Base-by-base conservation (phyloP, 2,113 vertebrate species). In the Poecilia latipinna region DNA sequence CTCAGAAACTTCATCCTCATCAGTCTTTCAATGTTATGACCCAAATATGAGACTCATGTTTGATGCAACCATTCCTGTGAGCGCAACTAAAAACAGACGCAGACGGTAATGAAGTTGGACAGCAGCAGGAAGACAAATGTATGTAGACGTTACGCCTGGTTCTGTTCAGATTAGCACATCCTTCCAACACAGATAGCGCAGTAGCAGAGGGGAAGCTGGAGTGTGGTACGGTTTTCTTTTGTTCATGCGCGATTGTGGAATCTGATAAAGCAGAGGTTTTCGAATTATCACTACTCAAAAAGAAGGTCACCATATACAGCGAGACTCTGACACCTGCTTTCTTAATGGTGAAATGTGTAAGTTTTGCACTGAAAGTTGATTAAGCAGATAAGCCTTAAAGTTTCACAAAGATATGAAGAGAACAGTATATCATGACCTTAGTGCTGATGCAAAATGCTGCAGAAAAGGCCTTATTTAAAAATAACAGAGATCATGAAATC, bases 231-330 rank as follows among this genome's bases (percentile, higher is more conserved):
- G 61, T 33, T 44, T 8, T 28, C 19, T 29, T 68, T 57, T 61
- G 65, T 35, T 54, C 22, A 44, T 31, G 70, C 22, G 44, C 67
- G 63, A 51, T 61, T 12, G 44, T 11, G 32, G 35, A 57, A 83
- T 86, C 60, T 37, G 82, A 82, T 86, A 70, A 74, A 82, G 35
- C 61, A 70, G 63, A 57, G 57, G 70, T 78, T 78, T 37, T 84
- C 2, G 4, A 66, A 51, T 42, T 32, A 32, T 35, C 0, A 0
- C 39, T 13, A 13, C 72, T 61, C 42, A 13, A 67, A 86, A 63
- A 85, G 64, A 84, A 87, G 82, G 78, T 87, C 82, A 82, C 72
- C 69, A 87, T 79, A 69, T 78, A 71, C 88, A 78, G 82, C 78
- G 80, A 85, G 64, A 82, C 78, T 87, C 57, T 84, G 78, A 86